Conservation (phyloP, 1,140 invertebrate genomes). For the Tetramorium parvispinum region DNA sequence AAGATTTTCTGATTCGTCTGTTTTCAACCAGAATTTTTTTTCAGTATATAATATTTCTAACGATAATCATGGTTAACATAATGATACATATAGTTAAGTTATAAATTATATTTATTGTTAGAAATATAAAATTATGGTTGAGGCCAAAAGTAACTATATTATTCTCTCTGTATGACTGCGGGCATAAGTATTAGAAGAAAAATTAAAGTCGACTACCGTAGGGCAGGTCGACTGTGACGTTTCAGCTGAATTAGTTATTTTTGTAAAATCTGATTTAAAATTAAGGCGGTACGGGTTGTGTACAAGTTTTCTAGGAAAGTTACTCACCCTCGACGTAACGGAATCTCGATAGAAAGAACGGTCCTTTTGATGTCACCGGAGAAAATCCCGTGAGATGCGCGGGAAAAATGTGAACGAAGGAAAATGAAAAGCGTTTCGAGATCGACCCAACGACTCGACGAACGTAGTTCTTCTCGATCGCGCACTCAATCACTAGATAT, state of each 20-base stretch:
- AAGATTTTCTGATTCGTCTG: too few species aligned
- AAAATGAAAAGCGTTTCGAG: constrained; percentile 13
- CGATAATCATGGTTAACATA: too few species aligned
- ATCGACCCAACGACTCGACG: not conserved
- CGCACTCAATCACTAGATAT: constrained; percentile 37
- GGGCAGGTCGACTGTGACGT: not conserved
- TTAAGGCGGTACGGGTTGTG: not conserved
- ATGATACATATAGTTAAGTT: too few species aligned
- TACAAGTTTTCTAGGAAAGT: not conserved
- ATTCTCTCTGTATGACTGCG: not conserved
- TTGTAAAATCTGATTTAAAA: constrained; percentile 18
- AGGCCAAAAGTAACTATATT: too few species aligned
- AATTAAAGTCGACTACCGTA: not conserved
- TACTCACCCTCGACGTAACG: constrained; percentile 30
- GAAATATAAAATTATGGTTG: too few species aligned
- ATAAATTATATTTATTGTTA: too few species aligned
- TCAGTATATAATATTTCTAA: too few species aligned
- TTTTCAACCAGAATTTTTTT: too few species aligned
- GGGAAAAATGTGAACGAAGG: not conserved
- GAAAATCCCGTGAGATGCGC: not conserved
- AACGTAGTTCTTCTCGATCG: constrained; percentile 17
- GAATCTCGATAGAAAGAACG: constrained; percentile 15
- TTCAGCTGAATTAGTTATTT: not conserved
- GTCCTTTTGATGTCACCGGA: constrained; percentile 25
- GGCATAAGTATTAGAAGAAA: not conserved